phyloP scores from a whole-genome alignment of 2,113 vertebrate species.

The Megaceryle maxima region DNA sequence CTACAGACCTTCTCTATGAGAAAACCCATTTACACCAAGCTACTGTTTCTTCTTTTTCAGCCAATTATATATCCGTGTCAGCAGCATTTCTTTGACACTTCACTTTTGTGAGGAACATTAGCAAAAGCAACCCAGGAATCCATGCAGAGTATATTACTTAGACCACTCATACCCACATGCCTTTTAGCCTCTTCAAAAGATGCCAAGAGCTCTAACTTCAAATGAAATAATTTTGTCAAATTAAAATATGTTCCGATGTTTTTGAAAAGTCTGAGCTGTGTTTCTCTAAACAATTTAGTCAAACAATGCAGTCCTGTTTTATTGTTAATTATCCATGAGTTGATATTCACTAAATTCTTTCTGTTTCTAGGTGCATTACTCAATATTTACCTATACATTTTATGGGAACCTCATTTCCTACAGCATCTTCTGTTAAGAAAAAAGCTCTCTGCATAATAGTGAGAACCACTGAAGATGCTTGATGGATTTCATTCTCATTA shows the following conservation, averaged over 20 bases:
- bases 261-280: neutral
- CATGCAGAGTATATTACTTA: neutral
- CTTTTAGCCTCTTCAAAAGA: neutral
- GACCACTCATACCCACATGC: neutral
- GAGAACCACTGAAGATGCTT: neutral
- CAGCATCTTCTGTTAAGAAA: neutral
- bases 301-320: neutral
- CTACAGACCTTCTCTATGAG: neutral
- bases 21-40: neutral
- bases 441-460: neutral
- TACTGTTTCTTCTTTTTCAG: neutral
- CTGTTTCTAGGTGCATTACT: neutral
- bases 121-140: neutral
- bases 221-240: neutral
- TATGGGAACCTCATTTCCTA: neutral
- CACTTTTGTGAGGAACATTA: neutral
- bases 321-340: neutral
- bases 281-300: neutral
- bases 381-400: neutral
- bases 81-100: neutral
- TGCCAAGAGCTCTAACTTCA: neutral
- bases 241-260: neutral
- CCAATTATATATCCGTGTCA: neutral
- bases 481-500: neutral
- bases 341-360: neutral